These are phyloP conservation scores for Rugalucina vietnamica DNA, from an alignment of 2,888 invertebrate species.

Conservation along the genomic window DNA sequence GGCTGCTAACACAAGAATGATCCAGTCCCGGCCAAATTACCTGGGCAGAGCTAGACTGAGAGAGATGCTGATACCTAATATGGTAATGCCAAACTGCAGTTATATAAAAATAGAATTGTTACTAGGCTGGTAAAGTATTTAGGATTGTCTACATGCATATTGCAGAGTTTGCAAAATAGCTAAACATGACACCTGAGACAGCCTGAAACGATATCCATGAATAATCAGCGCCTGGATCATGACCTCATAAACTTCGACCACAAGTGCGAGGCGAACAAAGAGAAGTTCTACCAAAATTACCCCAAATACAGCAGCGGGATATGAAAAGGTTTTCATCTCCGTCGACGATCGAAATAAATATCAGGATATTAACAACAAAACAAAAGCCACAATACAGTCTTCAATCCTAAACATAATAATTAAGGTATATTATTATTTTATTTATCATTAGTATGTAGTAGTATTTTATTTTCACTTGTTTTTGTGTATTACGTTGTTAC, in stretches of 20 bases:
- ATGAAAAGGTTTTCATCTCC: neutral
- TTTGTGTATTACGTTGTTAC: neutral
- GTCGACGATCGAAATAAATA: neutral
- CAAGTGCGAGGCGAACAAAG: neutral
- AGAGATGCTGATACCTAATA: too few relatives aligned
- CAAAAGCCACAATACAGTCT: neutral
- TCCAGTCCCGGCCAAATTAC: too few relatives aligned
- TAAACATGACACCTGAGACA: too few relatives aligned
- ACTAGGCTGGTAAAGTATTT: too few relatives aligned
- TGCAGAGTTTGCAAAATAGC: too few relatives aligned
- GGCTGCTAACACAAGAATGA: too few relatives aligned
- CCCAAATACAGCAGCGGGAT: neutral
- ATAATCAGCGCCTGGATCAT: neutral
- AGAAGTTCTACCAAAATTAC: neutral
- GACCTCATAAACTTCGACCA: neutral
- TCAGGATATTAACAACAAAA: neutral
- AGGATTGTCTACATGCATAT: too few relatives aligned
- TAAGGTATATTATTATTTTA: neutral
- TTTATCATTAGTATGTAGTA: neutral
- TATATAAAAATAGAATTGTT: too few relatives aligned
- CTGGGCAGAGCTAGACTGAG: too few relatives aligned
- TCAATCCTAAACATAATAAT: neutral
- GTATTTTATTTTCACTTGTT: neutral
- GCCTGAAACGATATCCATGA: neutral
- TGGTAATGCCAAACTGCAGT: too few relatives aligned